phyloP scores from a whole-genome alignment of 2,797 vertebrate species.

The Oryzias dopingdopingensis region DNA sequence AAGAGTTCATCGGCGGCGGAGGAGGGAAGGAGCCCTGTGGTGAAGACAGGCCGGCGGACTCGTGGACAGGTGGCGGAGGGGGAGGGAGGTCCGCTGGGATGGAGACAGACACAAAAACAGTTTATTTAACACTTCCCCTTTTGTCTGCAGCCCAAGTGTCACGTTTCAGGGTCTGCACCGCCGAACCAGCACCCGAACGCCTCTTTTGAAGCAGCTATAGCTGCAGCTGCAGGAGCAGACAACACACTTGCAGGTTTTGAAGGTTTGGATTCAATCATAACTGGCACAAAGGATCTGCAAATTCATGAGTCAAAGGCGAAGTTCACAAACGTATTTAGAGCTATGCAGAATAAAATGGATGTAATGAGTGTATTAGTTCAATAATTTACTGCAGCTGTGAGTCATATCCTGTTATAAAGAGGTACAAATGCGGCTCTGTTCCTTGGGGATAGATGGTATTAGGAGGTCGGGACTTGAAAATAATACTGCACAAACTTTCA shows the following conservation, averaged over 20 bases:
- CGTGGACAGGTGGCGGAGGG: slow-evolving; percentile 85
- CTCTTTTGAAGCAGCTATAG: not conserved
- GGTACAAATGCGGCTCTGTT: no score
- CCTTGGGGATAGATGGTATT: no score
- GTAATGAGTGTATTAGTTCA: no score
- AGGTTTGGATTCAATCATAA: no score
- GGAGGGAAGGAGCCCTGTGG: slow-evolving; percentile 78
- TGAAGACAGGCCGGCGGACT: slow-evolving; percentile 68
- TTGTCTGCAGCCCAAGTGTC: slow-evolving; percentile 44
- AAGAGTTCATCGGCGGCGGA: slow-evolving; percentile 80
- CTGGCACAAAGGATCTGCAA: no score
- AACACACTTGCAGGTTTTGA: not conserved
- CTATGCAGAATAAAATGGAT: no score
- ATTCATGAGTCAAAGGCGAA: no score
- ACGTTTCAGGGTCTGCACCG: slow-evolving; percentile 6
- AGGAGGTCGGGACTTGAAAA: no score
- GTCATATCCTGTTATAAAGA: no score
- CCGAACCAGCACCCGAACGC: not conserved
- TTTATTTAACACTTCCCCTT: slow-evolving; percentile 54
- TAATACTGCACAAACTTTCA: no score
- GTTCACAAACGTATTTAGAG: no score
- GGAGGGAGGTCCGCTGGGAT: slow-evolving; percentile 83
- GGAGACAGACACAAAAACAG: slow-evolving; percentile 31
- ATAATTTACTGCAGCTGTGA: no score
- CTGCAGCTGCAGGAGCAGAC: not conserved